Evolutionary conservation across 1,140 invertebrate species (phyloP), one percentile per base, ranked within the genome.

Genomic region (Phthorimaea operculella): DNA sequence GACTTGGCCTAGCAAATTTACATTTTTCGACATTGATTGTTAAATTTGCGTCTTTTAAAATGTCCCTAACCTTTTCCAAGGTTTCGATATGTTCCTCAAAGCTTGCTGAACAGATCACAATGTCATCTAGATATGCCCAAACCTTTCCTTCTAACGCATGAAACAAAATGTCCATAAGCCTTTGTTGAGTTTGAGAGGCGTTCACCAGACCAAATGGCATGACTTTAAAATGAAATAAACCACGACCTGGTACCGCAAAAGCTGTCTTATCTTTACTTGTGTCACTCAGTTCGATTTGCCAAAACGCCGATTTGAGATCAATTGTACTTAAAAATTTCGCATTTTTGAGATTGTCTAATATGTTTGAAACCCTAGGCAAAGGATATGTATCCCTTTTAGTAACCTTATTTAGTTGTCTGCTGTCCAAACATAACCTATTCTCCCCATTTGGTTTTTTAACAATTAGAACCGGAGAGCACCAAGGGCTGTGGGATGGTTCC

Each of bases 301-400:
- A 79, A 63, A 75, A 82, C 8, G 69, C 66, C 18, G 61, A 60
- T 10, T 54, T 58, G 15, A 84, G 55, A 66, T 83, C 78, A 9
- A 81, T 63, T 6, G 62, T 61, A 0, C 65, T 66, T 9, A 83
- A 55, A 56, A 56, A 79, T 18, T 55, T 63, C 8, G 79, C 68
- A 45, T 69, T 63, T 16, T 51, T 47, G 8, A 77, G 53, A 18
- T 49, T 66, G 51, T 64, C 70, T 11, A 82, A 51, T 18, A 76
- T 77, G 6, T 54, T 33, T 0, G 72, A 62, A 7, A 68, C 68
- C 12, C 66, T 56, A 57, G 73, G 76, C 0, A 65, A 51, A 10
- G 70, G 70, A 14, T 64, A 54, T 10, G 68, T 62, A 11, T 70
- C 68, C 42, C 64, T 70, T 50, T 70, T 71, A 5, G 72, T 68